Conservation (phyloP, 2,113 vertebrate species). For the Lota lota region DNA sequence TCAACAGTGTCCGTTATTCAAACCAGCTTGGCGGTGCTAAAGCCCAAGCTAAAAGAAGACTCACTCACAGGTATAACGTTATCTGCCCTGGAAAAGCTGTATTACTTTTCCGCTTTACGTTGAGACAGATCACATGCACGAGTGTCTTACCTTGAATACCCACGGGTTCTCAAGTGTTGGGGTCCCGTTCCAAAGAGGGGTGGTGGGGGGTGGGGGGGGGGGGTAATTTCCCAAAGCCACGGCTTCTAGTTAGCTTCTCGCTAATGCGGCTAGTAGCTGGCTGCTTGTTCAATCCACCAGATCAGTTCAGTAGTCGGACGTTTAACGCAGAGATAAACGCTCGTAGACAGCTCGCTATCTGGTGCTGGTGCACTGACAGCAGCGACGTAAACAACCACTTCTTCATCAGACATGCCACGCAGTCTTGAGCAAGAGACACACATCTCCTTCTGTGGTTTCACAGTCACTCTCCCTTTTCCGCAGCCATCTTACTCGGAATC, state of each 20-base stretch:
- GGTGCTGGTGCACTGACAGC: slow-evolving; percentile 5
- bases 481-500: slow-evolving; percentile 74
- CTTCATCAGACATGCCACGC: slow-evolving; percentile 22
- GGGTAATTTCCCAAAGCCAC: slow-evolving; percentile 25
- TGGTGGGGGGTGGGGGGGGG: not conserved
- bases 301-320: slow-evolving; percentile 41
- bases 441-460: slow-evolving; percentile 51
- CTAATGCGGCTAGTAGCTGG: slow-evolving; percentile 40
- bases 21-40: too few species aligned
- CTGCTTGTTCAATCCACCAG: slow-evolving; percentile 54
- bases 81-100: too few species aligned
- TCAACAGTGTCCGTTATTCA: too few species aligned
- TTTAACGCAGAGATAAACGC: not conserved
- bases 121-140: not conserved
- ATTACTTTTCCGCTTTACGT: too few species aligned
- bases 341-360: not conserved
- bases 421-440: slow-evolving; percentile 53
- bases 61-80: too few species aligned
- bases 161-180: slow-evolving; percentile 16
- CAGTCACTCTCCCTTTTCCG: slow-evolving; percentile 50
- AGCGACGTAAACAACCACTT: slow-evolving; percentile 22
- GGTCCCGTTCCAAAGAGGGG: not conserved
- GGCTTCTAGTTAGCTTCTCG: slow-evolving; percentile 40
- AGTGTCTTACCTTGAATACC: slow-evolving; percentile 33
- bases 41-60: too few species aligned